Evolutionary conservation across 1,140 invertebrate species (phyloP), one percentile per base, ranked within the genome.

Genomic region (Penaeus chinensis): DNA sequence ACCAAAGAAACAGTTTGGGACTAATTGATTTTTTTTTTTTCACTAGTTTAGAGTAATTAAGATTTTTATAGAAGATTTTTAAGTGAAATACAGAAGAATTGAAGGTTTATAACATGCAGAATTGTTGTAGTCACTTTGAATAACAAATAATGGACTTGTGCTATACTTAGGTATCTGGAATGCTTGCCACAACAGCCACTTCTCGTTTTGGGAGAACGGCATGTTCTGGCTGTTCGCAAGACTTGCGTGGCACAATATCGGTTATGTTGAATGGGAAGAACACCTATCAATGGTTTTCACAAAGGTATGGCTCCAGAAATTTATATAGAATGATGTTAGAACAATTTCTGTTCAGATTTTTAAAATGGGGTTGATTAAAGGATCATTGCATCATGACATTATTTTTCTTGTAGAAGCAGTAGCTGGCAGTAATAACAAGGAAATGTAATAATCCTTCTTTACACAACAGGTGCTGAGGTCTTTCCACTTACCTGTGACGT

Each of bases 211-310:
- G 86, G 86, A 87, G 61, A 87, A 87, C 71, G 82, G 61, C 37
- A 63, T 87, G 71, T 87, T 87, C 47, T 87, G 86, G 86, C 61
- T 87, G 69, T 87, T 87, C 60, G 66, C 86, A 82, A 42, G 86
- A 47, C 66, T 87, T 47, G 79, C 86, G 10, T 87, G 86, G 86
- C 79, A 83, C 81, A 87, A 87, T 62, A 87, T 83, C 32, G 86
- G 86, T n/a, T 87, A 78, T 82, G 81, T 87, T 27, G 86, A 87
- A 3, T 87, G 86, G 86, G 86, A 87, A 66, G 80, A 87, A 83
- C 80, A 87, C 77, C 81, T 87, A 18, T 81, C 86, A 13, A 77
- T 87, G 66, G 81, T 87, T 24, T 87, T 87, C 74, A 87, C 86
- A 54, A 87, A 87, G 81, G 86, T 87, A 82, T 42, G 27, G 7